Conservation (phyloP, 2,888 invertebrate genomes). For the Mythimna lalbum region DNA sequence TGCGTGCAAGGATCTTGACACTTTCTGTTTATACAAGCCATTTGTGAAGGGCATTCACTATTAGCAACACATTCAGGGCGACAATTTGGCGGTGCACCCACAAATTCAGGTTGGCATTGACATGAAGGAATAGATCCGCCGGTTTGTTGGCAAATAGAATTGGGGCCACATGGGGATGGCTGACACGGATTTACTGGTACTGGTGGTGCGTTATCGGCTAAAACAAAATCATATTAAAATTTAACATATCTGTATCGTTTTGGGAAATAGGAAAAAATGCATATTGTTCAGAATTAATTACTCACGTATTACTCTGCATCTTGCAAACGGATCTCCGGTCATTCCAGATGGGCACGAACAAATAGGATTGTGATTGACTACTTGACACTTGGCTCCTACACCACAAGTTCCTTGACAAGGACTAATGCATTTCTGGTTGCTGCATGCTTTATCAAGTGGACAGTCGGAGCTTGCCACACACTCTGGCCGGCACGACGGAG, state of each 20-base stretch:
- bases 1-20: slow-evolving; percentile 94
- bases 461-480: slow-evolving; percentile 94
- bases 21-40: slow-evolving; percentile 94
- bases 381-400: slow-evolving; percentile 93
- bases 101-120: slow-evolving; percentile 92
- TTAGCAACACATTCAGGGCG: slow-evolving; percentile 94
- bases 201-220: slow-evolving; percentile 77
- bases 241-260: background rate
- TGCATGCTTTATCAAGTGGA: slow-evolving; percentile 92
- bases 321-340: slow-evolving; percentile 93
- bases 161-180: slow-evolving; percentile 95
- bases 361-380: slow-evolving; percentile 94
- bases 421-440: slow-evolving; percentile 93
- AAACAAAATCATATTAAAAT: slow-evolving; percentile 52
- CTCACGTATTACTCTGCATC: slow-evolving; percentile 90
- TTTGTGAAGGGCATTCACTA: slow-evolving; percentile 92
- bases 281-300: slow-evolving; percentile 39
- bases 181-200: slow-evolving; percentile 91
- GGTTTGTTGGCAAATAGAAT: slow-evolving; percentile 91
- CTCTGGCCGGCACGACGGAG: slow-evolving; percentile 93
- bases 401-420: slow-evolving; percentile 96
- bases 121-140: slow-evolving; percentile 92
- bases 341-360: slow-evolving; percentile 92
- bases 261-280: background rate
- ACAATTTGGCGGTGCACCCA: slow-evolving; percentile 93